Conservation (phyloP, 1,140 invertebrate genomes). For the Micrasema longulum region DNA sequence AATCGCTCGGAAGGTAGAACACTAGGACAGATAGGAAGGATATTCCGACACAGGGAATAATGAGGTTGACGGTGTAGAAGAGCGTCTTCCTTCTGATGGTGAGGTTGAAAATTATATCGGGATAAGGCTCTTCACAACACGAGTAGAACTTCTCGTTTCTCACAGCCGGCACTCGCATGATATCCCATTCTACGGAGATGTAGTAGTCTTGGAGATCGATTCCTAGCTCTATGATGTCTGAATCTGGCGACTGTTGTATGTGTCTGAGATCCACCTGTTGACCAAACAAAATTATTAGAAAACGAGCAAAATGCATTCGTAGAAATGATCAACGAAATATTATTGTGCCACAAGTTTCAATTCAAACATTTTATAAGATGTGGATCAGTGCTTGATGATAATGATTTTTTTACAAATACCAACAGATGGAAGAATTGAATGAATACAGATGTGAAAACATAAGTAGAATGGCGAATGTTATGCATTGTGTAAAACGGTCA, state of each 20-base stretch:
- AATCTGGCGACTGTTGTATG: slow-evolving; percentile 78
- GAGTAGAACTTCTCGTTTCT: slow-evolving; percentile 95
- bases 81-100: slow-evolving; percentile 93
- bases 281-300: too few relatives aligned
- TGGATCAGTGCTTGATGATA: too few relatives aligned
- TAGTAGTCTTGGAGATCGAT: slow-evolving; percentile 94
- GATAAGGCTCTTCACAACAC: slow-evolving; percentile 81
- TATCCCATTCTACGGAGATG: slow-evolving; percentile 96
- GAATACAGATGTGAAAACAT: too few relatives aligned
- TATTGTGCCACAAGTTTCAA: too few relatives aligned
- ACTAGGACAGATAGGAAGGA: slow-evolving; percentile 95
- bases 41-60: slow-evolving; percentile 90
- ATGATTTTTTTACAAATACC: too few relatives aligned
- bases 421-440: too few relatives aligned
- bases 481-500: too few relatives aligned
- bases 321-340: too few relatives aligned
- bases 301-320: too few relatives aligned
- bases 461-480: too few relatives aligned
- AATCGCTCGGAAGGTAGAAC: slow-evolving; percentile 96
- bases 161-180: slow-evolving; percentile 86
- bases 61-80: slow-evolving; percentile 93
- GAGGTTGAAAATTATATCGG: slow-evolving; percentile 96
- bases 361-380: too few relatives aligned
- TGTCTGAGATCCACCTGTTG: slow-evolving; percentile 92
- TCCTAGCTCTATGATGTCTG: slow-evolving; percentile 83